A percentile compares a stretch with the other conserved stretches of the same genome.
Evolutionary conservation across 2,888 invertebrate species (phyloP).

Genomic region (Dasysyrphus tricinctus): DNA sequence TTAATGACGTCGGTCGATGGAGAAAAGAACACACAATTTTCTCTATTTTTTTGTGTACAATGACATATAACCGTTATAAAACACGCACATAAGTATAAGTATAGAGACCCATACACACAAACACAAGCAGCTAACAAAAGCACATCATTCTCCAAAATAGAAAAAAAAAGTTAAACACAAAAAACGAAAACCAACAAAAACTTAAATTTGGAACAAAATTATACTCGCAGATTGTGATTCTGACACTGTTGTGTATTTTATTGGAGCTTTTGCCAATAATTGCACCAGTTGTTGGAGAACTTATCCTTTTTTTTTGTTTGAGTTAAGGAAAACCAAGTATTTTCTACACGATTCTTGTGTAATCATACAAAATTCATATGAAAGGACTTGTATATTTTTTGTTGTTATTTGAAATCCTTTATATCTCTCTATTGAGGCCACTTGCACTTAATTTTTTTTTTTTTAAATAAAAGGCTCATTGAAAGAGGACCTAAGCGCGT

Average conservation of each 20-base stretch:
- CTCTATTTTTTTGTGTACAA: slow-evolving; percentile 15
- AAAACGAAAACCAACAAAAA: slow-evolving; percentile 3
- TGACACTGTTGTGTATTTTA: slow-evolving; percentile 16
- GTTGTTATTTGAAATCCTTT: slow-evolving; percentile 16
- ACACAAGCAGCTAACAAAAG: slow-evolving; percentile 1
- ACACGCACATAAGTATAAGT: slow-evolving; percentile 5
- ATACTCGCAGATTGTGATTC: slow-evolving; percentile 19
- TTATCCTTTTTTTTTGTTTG: background rate
- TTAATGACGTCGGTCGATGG: slow-evolving; percentile 14
- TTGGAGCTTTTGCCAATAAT: slow-evolving; percentile 19
- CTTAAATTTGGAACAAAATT: slow-evolving; percentile 31
- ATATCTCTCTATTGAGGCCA: slow-evolving; percentile 18
- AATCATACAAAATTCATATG: slow-evolving; percentile 28
- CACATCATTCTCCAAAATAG: slow-evolving; percentile 21
- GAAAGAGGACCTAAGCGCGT: slow-evolving; percentile 1
- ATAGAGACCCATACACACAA: slow-evolving; percentile 4
- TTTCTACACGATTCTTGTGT: slow-evolving; percentile 34
- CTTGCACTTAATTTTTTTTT: slow-evolving; percentile 14
- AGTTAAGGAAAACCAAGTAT: slow-evolving; percentile 12
- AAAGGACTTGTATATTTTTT: background rate
- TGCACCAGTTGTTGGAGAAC: slow-evolving; percentile 18
- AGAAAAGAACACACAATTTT: slow-evolving; percentile 6
- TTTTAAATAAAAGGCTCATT: background rate
- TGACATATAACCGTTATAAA: slow-evolving; percentile 1
- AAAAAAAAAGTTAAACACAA: slow-evolving; percentile 3